Evolutionary conservation across 2,888 invertebrate species (phyloP).

Genomic region (Sphinx pinastri): DNA sequence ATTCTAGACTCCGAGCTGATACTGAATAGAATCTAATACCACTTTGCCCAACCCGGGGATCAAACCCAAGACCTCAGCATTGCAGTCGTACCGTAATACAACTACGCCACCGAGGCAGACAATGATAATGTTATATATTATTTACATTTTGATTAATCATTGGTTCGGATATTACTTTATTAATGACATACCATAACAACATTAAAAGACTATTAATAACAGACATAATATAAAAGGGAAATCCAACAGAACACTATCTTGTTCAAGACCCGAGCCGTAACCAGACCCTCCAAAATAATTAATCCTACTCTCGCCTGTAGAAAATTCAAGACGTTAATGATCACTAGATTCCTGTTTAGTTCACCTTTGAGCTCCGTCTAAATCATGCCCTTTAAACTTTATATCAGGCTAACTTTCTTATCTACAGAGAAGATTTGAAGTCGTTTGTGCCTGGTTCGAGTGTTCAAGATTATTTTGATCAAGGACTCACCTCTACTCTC

Average conservation of each 20-base stretch:
- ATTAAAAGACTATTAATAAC: too few relatives aligned
- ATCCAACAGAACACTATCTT: background rate
- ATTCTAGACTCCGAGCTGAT: too few relatives aligned
- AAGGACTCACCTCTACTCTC: conserved; percentile 39
- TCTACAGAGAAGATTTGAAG: conserved; percentile 47
- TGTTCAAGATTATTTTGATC: conserved; percentile 45
- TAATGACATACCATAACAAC: too few relatives aligned
- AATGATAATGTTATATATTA: too few relatives aligned
- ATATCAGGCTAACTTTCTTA: conserved; percentile 53
- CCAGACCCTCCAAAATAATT: background rate
- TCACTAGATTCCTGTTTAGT: conserved; percentile 45
- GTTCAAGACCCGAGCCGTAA: background rate
- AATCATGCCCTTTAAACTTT: conserved; percentile 44
- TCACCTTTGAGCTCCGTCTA: conserved; percentile 47
- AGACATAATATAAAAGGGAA: too few relatives aligned
- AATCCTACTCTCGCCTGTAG: background rate
- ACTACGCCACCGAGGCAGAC: too few relatives aligned
- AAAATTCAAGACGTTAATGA: conserved; percentile 29
- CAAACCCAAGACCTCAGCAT: too few relatives aligned
- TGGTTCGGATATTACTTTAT: too few relatives aligned
- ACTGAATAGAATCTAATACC: too few relatives aligned
- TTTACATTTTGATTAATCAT: too few relatives aligned
- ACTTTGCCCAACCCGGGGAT: too few relatives aligned
- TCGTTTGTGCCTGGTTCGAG: conserved; percentile 49
- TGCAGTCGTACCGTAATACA: too few relatives aligned